Percentiles rank a stretch among this genome's conserved stretches.
phyloP scores from a whole-genome alignment of 2,888 invertebrate species.

The Lacanobia oleracea region DNA sequence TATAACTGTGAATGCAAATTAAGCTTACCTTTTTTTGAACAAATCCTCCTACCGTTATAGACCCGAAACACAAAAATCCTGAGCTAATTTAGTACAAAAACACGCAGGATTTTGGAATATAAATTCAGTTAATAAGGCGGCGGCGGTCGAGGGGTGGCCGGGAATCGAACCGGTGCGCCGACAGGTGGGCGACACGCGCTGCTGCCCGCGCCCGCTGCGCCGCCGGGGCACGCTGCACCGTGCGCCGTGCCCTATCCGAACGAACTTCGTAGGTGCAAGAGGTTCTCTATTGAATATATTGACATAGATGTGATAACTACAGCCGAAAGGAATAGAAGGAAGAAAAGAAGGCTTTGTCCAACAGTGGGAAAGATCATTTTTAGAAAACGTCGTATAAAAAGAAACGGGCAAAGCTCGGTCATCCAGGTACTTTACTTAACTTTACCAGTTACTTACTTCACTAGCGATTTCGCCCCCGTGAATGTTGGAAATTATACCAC shows the following conservation, averaged over 20 bases:
- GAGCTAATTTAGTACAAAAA: conserved; percentile 73
- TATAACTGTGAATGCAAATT: too few relatives aligned
- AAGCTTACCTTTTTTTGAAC: too few relatives aligned
- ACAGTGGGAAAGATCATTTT: too few relatives aligned
- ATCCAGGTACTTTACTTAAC: too few relatives aligned
- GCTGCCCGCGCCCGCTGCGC: conserved; percentile 69
- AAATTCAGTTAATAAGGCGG: conserved; percentile 81
- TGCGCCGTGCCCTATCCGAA: conserved; percentile 68
- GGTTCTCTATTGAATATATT: conserved; percentile 6
- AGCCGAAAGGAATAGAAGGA: too few relatives aligned
- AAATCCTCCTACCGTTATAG: neutral
- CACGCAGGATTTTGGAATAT: conserved; percentile 86
- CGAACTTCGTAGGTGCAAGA: conserved; percentile 38
- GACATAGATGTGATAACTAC: neutral
- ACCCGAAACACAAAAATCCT: conserved; percentile 57
- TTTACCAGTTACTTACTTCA: too few relatives aligned
- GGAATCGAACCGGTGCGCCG: conserved; percentile 78
- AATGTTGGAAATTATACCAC: too few relatives aligned
- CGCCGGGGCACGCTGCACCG: conserved; percentile 58
- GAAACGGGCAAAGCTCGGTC: too few relatives aligned
- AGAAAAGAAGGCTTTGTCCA: too few relatives aligned
- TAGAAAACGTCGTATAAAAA: too few relatives aligned
- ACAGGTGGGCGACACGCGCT: conserved; percentile 88
- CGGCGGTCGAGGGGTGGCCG: conserved; percentile 71
- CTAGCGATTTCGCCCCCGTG: too few relatives aligned